phyloP scores from a whole-genome alignment of 2,888 invertebrate species.

The Euproctis similis region DNA sequence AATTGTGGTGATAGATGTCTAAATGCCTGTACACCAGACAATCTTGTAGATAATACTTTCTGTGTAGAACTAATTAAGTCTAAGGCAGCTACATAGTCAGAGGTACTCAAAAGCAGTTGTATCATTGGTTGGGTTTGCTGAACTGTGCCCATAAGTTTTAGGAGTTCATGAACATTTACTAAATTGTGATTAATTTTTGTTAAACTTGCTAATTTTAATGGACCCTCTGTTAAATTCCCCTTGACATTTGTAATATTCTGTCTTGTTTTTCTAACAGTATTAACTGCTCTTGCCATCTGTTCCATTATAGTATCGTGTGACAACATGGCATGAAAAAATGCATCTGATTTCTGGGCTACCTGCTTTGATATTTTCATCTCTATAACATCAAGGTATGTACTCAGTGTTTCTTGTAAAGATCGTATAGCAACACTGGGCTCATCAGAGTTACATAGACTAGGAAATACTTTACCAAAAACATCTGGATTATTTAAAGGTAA shows the following conservation, averaged over 20 bases:
- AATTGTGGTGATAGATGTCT: conserved; percentile 96
- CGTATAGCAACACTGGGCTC: conserved; percentile 78
- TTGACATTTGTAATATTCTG: conserved; percentile 86
- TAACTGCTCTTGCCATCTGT: conserved; percentile 89
- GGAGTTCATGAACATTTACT: conserved; percentile 79
- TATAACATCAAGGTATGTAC: conserved; percentile 95
- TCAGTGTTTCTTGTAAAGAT: conserved; percentile 91
- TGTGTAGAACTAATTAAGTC: conserved; percentile 98
- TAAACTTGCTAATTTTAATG: conserved; percentile 84
- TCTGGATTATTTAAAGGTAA: conserved; percentile 86
- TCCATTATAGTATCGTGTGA: conserved; percentile 98
- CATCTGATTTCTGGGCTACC: conserved; percentile 95
- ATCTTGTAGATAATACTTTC: conserved; percentile 91
- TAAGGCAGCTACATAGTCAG: conserved; percentile 97
- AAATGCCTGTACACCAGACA: conserved; percentile 95
- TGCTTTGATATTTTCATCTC: conserved; percentile 95
- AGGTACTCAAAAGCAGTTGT: conserved; percentile 93
- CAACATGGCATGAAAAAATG: conserved; percentile 98
- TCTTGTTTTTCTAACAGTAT: conserved; percentile 83
- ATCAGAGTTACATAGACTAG: conserved; percentile 76
- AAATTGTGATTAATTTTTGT: conserved; percentile 81
- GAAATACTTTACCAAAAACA: conserved; percentile 91
- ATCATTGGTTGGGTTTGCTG: conserved; percentile 99
- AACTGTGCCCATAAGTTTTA: conserved; percentile 95
- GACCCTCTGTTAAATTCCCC: conserved; percentile 84